Conservation (phyloP, 2,113 vertebrate genomes). For the Dolichallabes microphthalmus region DNA sequence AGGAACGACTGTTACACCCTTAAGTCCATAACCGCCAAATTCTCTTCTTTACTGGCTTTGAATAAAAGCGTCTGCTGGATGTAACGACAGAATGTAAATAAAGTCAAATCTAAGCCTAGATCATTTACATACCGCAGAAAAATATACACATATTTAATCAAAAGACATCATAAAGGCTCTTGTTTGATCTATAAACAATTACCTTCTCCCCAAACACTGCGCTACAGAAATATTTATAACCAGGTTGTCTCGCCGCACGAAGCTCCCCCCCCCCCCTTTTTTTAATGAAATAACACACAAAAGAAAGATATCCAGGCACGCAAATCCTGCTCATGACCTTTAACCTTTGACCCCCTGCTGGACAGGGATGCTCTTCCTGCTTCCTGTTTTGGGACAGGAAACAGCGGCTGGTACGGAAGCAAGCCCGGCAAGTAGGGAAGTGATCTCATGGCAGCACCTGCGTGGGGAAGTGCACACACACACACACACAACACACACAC, state of each 20-base stretch:
- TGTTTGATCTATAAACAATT: not conserved
- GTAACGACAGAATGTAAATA: not conserved
- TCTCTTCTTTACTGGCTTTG: not conserved
- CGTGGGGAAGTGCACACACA: conserved; percentile 39
- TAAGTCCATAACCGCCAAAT: not conserved
- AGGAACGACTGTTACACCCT: not conserved
- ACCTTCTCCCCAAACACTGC: not conserved
- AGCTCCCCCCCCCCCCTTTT: too few relatives aligned
- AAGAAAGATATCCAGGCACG: not conserved
- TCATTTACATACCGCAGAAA: not conserved
- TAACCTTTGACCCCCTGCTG: conserved; percentile 66
- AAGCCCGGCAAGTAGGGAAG: conserved; percentile 64
- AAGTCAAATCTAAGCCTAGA: not conserved
- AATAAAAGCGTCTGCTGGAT: not conserved
- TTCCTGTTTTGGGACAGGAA: conserved; percentile 67
- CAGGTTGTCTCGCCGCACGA: not conserved
- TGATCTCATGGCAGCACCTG: conserved; percentile 74
- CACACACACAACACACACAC: conserved; percentile 21
- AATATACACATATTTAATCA: not conserved
- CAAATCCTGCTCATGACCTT: conserved; percentile 35
- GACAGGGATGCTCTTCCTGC: conserved; percentile 68
- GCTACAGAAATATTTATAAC: not conserved
- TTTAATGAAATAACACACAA: not conserved
- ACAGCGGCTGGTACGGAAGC: conserved; percentile 62
- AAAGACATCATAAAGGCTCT: not conserved